Percentiles rank a stretch among this genome's conserved stretches.
Evolutionary conservation across 1,140 invertebrate species (phyloP).

Genomic region (Leptinotarsa undecemlineata): DNA sequence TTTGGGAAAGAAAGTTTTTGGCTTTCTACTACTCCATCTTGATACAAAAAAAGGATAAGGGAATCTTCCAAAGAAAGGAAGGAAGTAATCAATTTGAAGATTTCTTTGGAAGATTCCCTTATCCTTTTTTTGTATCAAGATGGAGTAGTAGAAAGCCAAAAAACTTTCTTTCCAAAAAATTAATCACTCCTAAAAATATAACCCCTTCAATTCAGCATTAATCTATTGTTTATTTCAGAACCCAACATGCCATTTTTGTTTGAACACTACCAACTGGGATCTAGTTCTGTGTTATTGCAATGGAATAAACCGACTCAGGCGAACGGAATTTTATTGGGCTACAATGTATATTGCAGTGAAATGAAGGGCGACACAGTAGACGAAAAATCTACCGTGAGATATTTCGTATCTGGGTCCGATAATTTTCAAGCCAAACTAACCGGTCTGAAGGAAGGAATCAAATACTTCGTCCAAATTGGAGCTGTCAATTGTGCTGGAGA

Average conservation of each 20-base stretch:
- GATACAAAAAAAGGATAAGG: too few relatives aligned
- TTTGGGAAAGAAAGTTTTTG: too few relatives aligned
- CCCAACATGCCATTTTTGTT: slow-evolving; percentile 82
- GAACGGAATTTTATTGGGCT: slow-evolving; percentile 91
- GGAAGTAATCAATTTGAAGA: too few relatives aligned
- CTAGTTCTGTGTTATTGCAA: slow-evolving; percentile 81
- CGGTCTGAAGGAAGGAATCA: slow-evolving; percentile 79
- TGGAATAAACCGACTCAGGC: slow-evolving; percentile 93
- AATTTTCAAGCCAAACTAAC: slow-evolving; percentile 81
- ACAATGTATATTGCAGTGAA: slow-evolving; percentile 87
- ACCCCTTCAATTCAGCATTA: too few relatives aligned
- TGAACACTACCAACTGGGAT: slow-evolving; percentile 82
- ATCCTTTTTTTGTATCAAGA: too few relatives aligned
- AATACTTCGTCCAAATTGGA: slow-evolving; percentile 83
- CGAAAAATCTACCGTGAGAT: slow-evolving; percentile 58
- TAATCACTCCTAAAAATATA: too few relatives aligned
- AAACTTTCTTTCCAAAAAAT: too few relatives aligned
- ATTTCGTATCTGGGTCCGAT: slow-evolving; percentile 75
- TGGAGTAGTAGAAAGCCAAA: too few relatives aligned
- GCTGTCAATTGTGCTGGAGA: slow-evolving; percentile 84
- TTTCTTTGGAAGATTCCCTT: too few relatives aligned
- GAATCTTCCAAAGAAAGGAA: too few relatives aligned
- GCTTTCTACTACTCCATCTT: too few relatives aligned
- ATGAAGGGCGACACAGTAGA: slow-evolving; percentile 74
- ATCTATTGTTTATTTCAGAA: slow-evolving; percentile 59